A percentile compares a stretch with the other conserved stretches of the same genome.
phyloP scores from a whole-genome alignment of 53 echinoderm and acorn worm genomes.

The Actinopyga echinites region DNA sequence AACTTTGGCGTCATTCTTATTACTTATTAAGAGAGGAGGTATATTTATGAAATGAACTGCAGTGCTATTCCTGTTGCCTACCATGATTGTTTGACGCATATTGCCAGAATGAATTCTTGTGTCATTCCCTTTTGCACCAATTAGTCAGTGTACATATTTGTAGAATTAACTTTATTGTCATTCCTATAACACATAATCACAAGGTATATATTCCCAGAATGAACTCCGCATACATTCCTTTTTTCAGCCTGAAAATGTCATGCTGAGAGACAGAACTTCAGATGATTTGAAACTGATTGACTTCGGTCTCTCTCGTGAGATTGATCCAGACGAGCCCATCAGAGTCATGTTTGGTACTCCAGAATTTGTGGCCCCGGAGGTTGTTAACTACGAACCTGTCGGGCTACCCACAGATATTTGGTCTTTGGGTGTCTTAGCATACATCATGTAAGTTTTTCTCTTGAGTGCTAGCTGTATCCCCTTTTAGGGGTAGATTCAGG shows the following conservation, averaged over 20 bases:
- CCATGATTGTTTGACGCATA: no score
- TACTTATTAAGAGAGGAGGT: no score
- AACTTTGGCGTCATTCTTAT: no score
- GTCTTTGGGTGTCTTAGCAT: constrained; percentile 88
- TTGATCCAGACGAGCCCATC: constrained; percentile 74
- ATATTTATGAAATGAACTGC: no score
- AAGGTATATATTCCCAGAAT: neutral
- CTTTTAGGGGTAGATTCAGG: no score
- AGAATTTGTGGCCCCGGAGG: constrained; percentile 92
- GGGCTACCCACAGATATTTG: constrained; percentile 96
- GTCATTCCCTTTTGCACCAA: no score
- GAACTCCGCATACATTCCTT: neutral
- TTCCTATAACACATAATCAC: neutral
- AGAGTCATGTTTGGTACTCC: constrained; percentile 96
- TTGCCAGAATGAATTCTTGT: no score
- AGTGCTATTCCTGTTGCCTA: no score
- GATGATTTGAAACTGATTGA: constrained; percentile 91
- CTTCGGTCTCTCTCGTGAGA: constrained; percentile 82
- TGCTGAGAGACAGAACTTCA: constrained; percentile 80
- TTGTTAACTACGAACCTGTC: constrained; percentile 94
- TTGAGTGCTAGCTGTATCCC: no score
- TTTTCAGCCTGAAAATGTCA: constrained; percentile 91
- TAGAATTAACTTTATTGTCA: no score
- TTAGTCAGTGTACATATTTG: no score
- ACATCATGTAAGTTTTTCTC: constrained; percentile 94